Evolutionary conservation across 2,113 vertebrate genomes (phyloP).

Genomic region (Phalacrocorax brasilianus): DNA sequence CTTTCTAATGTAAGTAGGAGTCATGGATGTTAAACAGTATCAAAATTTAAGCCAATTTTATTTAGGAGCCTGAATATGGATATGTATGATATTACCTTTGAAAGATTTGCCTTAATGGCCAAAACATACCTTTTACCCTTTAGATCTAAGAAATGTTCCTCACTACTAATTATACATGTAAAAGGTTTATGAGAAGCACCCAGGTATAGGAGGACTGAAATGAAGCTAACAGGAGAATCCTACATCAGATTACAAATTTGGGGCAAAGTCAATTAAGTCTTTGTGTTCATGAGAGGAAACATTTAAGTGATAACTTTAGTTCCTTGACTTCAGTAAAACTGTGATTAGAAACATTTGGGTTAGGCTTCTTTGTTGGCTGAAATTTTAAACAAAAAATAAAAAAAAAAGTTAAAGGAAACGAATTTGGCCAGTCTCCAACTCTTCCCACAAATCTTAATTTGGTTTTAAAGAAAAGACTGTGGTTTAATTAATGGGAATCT

Average conservation of each 20-base stretch:
- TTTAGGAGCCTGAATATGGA: background rate
- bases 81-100: background rate
- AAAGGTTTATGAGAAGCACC: background rate
- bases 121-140: background rate
- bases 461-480: background rate
- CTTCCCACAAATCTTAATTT: background rate
- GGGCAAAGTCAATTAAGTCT: background rate
- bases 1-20: background rate
- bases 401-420: background rate
- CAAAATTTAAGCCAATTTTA: background rate
- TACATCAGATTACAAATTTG: background rate
- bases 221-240: background rate
- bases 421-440: background rate
- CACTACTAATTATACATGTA: background rate
- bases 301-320: background rate
- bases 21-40: background rate
- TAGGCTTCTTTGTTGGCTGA: background rate
- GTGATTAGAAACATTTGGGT: background rate
- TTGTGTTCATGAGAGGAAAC: background rate
- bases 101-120: background rate
- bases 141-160: background rate
- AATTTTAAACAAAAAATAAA: background rate
- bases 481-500: background rate
- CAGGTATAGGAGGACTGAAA: background rate
- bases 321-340: background rate